Evolutionary conservation across 2,888 invertebrate genomes (phyloP).

Genomic region (Trisateles emortualis): DNA sequence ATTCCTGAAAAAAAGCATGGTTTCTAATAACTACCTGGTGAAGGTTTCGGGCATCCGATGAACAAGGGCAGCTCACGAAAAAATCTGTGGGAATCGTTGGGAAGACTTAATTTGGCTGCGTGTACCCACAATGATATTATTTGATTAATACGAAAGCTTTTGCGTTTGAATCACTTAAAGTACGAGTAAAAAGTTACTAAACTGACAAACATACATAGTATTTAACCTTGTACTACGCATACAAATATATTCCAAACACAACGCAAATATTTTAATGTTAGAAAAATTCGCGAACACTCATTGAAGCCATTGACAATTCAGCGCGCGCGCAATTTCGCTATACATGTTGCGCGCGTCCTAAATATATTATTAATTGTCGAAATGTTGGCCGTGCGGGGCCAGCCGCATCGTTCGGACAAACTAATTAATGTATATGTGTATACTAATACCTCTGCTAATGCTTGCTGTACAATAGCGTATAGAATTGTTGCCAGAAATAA

Average conservation of each 20-base stretch:
- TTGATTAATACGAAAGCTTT: too few relatives aligned
- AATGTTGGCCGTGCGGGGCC: constrained; percentile 49
- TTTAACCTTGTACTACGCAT: not conserved
- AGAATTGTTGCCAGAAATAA: constrained; percentile 9
- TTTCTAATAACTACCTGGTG: too few relatives aligned
- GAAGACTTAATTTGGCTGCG: too few relatives aligned
- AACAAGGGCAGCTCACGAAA: too few relatives aligned
- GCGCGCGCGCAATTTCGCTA: constrained; percentile 49
- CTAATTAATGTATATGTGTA: constrained; percentile 40
- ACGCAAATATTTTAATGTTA: constrained; percentile 37
- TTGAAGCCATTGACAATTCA: constrained; percentile 39
- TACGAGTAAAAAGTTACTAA: not conserved
- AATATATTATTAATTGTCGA: constrained; percentile 59
- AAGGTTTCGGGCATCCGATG: too few relatives aligned
- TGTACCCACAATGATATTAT: too few relatives aligned
- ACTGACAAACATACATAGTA: not conserved
- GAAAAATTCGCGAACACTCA: constrained; percentile 37
- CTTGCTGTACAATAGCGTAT: constrained; percentile 13
- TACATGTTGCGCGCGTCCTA: constrained; percentile 51
- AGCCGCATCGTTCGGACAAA: constrained; percentile 31
- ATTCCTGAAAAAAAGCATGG: too few relatives aligned
- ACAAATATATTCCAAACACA: not conserved
- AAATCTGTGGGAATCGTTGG: too few relatives aligned
- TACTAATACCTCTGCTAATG: too few relatives aligned
- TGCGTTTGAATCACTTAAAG: too few relatives aligned